Conservation (phyloP, 1,140 invertebrate species). For the Caligus rogercresseyi region DNA sequence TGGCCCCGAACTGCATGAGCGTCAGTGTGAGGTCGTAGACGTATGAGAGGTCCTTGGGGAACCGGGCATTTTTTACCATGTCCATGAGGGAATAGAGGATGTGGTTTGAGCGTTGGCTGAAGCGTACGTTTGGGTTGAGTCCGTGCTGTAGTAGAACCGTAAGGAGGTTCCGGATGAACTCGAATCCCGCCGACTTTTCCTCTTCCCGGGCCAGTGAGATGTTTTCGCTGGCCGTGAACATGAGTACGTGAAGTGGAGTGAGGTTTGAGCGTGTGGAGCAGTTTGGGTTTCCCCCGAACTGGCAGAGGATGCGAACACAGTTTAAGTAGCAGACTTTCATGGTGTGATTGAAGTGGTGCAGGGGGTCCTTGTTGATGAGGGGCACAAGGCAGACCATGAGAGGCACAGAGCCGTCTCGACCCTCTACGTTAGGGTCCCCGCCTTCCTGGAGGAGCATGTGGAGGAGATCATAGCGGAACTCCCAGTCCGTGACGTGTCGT, state of each 20-base stretch:
- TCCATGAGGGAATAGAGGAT: slow-evolving; percentile 45
- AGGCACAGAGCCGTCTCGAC: slow-evolving; percentile 47
- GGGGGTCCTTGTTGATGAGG: slow-evolving; percentile 50
- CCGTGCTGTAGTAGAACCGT: slow-evolving; percentile 47
- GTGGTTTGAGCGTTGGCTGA: slow-evolving; percentile 39
- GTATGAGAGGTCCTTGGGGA: slow-evolving; percentile 43
- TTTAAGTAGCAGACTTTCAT: slow-evolving; percentile 57
- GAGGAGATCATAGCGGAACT: slow-evolving; percentile 41
- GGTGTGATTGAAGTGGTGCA: slow-evolving; percentile 51
- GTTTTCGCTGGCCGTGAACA: slow-evolving; percentile 51
- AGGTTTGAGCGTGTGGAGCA: slow-evolving; percentile 47
- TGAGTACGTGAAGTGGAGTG: slow-evolving; percentile 49
- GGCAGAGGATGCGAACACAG: slow-evolving; percentile 46
- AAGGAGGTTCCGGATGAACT: slow-evolving; percentile 38
- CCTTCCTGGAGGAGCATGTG: slow-evolving; percentile 49
- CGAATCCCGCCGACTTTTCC: slow-evolving; percentile 38
- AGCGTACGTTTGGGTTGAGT: slow-evolving; percentile 36
- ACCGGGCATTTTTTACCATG: slow-evolving; percentile 47
- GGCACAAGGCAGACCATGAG: slow-evolving; percentile 54
- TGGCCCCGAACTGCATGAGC: slow-evolving; percentile 37
- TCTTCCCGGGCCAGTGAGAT: slow-evolving; percentile 41
- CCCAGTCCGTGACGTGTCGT: slow-evolving; percentile 53
- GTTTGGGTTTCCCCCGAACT: slow-evolving; percentile 51
- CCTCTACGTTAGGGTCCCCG: slow-evolving; percentile 46
- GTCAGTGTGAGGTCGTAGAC: slow-evolving; percentile 47